Conservation (phyloP, 2,797 vertebrate species). For the Amphiprion clarkii region DNA sequence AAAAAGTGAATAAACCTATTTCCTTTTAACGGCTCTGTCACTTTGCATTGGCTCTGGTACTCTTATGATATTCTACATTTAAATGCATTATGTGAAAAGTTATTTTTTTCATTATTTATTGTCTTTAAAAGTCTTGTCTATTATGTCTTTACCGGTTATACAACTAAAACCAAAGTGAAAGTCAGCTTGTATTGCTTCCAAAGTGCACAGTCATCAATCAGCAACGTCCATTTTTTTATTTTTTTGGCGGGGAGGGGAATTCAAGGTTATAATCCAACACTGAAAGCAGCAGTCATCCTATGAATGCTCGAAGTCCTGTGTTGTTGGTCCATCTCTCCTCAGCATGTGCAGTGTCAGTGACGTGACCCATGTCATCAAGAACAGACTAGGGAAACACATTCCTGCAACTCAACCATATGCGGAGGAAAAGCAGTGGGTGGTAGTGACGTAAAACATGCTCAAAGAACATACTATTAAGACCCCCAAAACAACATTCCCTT, state of each 20-base stretch:
- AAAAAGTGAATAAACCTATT: not conserved
- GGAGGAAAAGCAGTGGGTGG: constrained; percentile 87
- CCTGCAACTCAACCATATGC: constrained; percentile 82
- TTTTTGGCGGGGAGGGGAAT: not conserved
- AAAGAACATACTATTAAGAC: constrained; percentile 84
- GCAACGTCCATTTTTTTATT: not conserved
- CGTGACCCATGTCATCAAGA: constrained; percentile 87
- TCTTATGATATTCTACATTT: not conserved
- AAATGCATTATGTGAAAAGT: not conserved
- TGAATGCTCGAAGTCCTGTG: constrained; percentile 9
- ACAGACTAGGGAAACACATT: constrained; percentile 82
- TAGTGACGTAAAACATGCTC: constrained; percentile 87
- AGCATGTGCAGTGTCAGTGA: constrained; percentile 75
- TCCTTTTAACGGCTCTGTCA: not conserved
- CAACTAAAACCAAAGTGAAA: not conserved
- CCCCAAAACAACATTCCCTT: constrained; percentile 82
- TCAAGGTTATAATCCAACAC: constrained; percentile 42
- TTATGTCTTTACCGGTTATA: not conserved
- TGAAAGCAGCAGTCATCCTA: constrained; percentile 23
- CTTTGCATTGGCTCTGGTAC: not conserved
- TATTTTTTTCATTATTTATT: not conserved
- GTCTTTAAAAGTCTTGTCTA: not conserved
- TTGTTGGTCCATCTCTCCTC: constrained; percentile 59
- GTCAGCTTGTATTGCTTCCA: not conserved
- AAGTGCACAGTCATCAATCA: constrained; percentile 11